These are phyloP conservation scores for Brachypteracias leptosomus DNA, from an alignment of 2,113 vertebrate genomes.

Conservation along the genomic window DNA sequence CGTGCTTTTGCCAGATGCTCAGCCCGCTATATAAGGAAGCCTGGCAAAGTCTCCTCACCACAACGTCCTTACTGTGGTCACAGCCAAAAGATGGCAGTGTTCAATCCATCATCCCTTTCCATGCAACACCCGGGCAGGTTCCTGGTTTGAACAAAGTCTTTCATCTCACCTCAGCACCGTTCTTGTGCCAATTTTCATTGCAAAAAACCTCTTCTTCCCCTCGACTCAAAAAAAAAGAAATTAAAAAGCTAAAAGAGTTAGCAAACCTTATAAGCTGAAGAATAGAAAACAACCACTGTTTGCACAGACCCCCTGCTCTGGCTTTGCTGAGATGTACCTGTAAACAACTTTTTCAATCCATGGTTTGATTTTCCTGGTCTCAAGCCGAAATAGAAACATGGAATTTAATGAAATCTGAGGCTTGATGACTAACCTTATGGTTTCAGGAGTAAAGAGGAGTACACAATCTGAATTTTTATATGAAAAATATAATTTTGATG, in stretches of 20 bases:
- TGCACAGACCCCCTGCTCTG: background rate
- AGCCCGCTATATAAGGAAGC: background rate
- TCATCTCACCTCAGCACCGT: background rate
- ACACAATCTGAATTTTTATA: background rate
- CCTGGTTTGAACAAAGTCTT: background rate
- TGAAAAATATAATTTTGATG: background rate
- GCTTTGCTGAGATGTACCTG: background rate
- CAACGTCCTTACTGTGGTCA: background rate
- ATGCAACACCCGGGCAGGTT: background rate
- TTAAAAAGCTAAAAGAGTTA: constrained; percentile 24
- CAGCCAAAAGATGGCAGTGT: constrained; percentile 73
- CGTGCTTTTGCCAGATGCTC: background rate
- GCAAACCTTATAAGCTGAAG: background rate
- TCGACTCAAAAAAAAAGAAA: constrained; percentile 10
- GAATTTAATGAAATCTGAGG: background rate
- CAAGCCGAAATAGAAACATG: background rate
- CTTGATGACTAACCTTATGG: background rate
- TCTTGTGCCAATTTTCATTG: background rate
- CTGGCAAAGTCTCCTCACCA: background rate
- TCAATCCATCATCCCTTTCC: constrained; percentile 57
- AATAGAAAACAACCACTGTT: background rate
- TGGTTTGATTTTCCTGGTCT: background rate
- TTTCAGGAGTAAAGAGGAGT: background rate
- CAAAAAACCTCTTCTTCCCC: background rate
- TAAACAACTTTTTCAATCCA: background rate